Evolutionary conservation across 2,797 vertebrate species (phyloP).

Genomic region (Jordanella pulchra): DNA sequence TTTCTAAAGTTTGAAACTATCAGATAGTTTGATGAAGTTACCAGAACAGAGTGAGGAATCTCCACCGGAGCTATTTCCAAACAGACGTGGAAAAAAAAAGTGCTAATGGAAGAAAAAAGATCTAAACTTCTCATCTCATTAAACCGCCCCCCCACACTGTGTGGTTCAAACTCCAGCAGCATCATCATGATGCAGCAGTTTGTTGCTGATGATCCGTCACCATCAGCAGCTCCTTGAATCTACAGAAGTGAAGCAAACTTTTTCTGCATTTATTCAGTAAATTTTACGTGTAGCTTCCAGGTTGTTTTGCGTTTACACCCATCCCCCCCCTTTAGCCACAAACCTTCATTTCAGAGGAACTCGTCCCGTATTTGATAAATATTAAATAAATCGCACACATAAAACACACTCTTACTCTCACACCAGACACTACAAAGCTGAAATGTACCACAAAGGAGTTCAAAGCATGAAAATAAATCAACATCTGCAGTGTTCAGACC

Average conservation of each 20-base stretch:
- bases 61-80: too few species aligned
- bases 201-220: background rate
- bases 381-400: slow-evolving; percentile 49
- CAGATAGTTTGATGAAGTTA: too few species aligned
- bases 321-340: background rate
- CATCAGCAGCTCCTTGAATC: background rate
- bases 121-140: background rate
- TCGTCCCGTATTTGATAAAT: slow-evolving; percentile 44
- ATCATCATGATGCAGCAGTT: too few species aligned
- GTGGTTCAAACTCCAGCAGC: too few species aligned
- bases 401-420: slow-evolving; percentile 29
- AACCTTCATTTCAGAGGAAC: slow-evolving; percentile 22
- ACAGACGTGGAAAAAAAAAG: too few species aligned
- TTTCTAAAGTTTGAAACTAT: too few species aligned
- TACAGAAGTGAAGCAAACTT: background rate
- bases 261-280: background rate
- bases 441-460: slow-evolving; percentile 30
- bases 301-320: background rate
- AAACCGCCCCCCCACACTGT: background rate
- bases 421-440: slow-evolving; percentile 5
- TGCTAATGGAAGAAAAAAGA: too few species aligned
- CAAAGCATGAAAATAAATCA: background rate
- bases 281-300: background rate
- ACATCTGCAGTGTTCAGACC: slow-evolving; percentile 1
- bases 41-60: too few species aligned